Percentiles rank a stretch among this genome's conserved stretches.
Conservation (phyloP, 2,113 vertebrate genomes). For the Sakesphorus luctuosus region DNA sequence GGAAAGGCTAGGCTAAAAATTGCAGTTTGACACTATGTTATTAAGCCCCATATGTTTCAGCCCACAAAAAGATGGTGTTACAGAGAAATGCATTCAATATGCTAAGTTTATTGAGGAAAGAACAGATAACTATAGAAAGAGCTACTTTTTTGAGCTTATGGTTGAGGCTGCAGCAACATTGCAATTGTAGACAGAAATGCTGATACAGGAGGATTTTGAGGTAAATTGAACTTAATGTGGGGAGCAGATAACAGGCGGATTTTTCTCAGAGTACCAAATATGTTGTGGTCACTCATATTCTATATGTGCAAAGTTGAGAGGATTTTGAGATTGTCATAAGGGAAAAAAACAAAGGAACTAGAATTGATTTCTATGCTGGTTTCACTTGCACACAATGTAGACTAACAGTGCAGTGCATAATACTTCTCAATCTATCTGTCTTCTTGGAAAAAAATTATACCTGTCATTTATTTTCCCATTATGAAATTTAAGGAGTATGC, state of each 20-base stretch:
- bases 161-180: neutral
- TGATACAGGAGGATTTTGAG: neutral
- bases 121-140: neutral
- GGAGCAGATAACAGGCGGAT: neutral
- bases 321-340: neutral
- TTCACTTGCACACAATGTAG: neutral
- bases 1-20: neutral
- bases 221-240: neutral
- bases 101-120: neutral
- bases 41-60: neutral
- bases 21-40: neutral
- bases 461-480: neutral
- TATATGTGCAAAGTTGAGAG: neutral
- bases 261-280: neutral
- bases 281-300: neutral
- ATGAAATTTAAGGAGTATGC: neutral
- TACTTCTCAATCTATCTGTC: neutral
- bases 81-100: neutral
- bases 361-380: neutral
- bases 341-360: neutral
- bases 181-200: neutral
- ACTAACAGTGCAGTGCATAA: neutral
- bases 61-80: neutral
- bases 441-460: neutral
- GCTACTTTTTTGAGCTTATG: neutral